A percentile compares a stretch with the other conserved stretches of the same genome.
phyloP scores from a whole-genome alignment of 2,113 vertebrate species.

The Cyprinus carpio region DNA sequence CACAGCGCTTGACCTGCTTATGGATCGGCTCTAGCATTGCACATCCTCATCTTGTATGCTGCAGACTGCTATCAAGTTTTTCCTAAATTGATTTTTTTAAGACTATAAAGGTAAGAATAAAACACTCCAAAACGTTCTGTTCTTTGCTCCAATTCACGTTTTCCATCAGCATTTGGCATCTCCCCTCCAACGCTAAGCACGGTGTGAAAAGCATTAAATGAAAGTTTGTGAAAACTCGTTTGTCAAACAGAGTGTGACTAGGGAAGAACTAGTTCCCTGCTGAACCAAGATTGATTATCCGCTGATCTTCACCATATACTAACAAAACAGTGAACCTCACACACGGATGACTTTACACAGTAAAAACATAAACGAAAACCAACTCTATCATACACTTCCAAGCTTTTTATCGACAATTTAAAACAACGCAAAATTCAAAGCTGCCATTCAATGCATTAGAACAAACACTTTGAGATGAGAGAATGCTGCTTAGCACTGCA shows the following conservation, averaged over 20 bases:
- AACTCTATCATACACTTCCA: neutral
- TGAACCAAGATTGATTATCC: neutral
- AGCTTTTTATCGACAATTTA: neutral
- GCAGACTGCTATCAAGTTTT: too few relatives aligned
- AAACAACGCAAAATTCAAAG: neutral
- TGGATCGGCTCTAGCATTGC: too few relatives aligned
- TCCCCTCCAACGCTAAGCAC: too few relatives aligned
- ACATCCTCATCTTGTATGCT: too few relatives aligned
- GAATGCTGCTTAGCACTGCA: constrained; percentile 38
- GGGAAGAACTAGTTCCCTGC: neutral
- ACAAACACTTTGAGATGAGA: constrained; percentile 49
- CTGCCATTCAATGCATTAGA: neutral
- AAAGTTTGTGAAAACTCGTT: neutral
- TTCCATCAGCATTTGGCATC: too few relatives aligned
- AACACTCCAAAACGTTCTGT: too few relatives aligned
- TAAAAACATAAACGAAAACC: neutral
- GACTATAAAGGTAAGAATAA: too few relatives aligned
- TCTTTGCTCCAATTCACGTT: too few relatives aligned
- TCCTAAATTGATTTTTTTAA: too few relatives aligned
- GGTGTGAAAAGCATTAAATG: too few relatives aligned
- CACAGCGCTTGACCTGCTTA: too few relatives aligned
- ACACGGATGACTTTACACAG: neutral
- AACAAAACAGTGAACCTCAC: neutral
- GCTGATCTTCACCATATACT: neutral
- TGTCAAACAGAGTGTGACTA: too few relatives aligned